Evolutionary conservation across 2,113 vertebrate species (phyloP), one percentile per base, ranked within the genome.

Genomic region (Takifugu flavidus): DNA sequence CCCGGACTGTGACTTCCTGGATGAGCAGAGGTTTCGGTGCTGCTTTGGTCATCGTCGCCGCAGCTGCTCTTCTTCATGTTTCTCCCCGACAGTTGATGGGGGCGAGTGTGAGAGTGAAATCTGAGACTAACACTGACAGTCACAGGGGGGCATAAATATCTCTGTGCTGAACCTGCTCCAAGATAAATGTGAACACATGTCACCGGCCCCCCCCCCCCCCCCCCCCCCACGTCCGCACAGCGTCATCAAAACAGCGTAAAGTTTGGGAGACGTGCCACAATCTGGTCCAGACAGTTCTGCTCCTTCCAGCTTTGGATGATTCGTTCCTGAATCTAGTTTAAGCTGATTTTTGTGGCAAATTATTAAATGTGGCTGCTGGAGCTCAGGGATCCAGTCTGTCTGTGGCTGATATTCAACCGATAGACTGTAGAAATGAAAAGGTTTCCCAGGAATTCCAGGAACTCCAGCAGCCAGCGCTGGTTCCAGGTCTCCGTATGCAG

Each of bases 111-210:
- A 56, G 65, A 82, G 80, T 82, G 87, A 86, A 90, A 90, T 78
- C 72, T 74, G 86, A 90, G 76, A 84, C 74, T 75, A 74, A 86
- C 79, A 77, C 77, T 87, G 83, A 84, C 80, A 85, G 86, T 83
- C 75, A 58, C 74, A 67, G 79, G 78, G 81, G 79, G 63, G 80
- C 80, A 84, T 75, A 81, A 85, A 83, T 84, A 85, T 81, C 75
- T 75, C 72, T 25, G 74, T 44, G 65, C 75, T 79, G 78, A 85
- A 79, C 60, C 46, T 53, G 66, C 78, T 83, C 72, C 78, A 80
- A 84, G 80, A 85, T 79, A 79, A 83, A 85, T 70, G 78, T 57
- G 72, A 85, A 86, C 79, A 85, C 81, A 80, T 86, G 84, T 82
- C 82, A 75, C 56, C 72, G 53, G 65, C 25, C 60, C 59, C 52